A percentile compares a stretch with the other conserved stretches of the same genome.
Conservation (phyloP, 2,113 vertebrate genomes). For the Amazona guildingii region DNA sequence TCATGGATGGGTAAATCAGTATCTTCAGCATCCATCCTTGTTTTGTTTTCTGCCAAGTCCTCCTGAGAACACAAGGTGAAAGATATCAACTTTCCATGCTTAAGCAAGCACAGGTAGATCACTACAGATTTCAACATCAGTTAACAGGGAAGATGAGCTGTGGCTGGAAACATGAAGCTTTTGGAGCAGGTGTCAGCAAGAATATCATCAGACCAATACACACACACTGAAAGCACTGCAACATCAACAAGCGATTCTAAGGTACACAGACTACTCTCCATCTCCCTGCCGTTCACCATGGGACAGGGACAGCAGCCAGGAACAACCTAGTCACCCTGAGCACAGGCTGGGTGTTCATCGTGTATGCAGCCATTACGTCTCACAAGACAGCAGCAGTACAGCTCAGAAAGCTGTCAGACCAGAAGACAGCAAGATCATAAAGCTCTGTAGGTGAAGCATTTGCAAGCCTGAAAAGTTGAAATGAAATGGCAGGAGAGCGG, state of each 20-base stretch:
- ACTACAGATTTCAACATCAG: conserved; percentile 50
- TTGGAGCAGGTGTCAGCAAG: not conserved
- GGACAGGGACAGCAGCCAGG: not conserved
- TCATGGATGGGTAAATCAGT: not conserved
- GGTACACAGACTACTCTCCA: rapidly evolving
- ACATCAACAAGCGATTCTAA: not conserved
- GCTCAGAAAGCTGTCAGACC: not conserved
- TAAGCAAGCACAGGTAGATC: conserved; percentile 28
- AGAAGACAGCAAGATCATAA: not conserved
- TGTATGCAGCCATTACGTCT: rapidly evolving
- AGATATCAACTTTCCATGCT: conserved; percentile 10
- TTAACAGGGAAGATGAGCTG: conserved; percentile 45
- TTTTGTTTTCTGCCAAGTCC: not conserved
- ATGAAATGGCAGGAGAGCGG: not conserved
- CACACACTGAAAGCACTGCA: not conserved
- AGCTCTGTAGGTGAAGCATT: not conserved
- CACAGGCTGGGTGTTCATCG: rapidly evolving
- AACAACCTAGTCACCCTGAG: not conserved
- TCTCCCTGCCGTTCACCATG: not conserved
- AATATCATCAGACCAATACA: not conserved
- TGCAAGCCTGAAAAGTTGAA: not conserved
- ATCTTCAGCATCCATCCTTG: not conserved
- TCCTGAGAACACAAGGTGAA: not conserved
- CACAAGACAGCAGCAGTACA: not conserved
- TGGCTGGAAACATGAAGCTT: conserved; percentile 24